These are phyloP conservation scores for Calidris pygmaea DNA, from an alignment of 2,113 vertebrate species.

Conservation along the genomic window DNA sequence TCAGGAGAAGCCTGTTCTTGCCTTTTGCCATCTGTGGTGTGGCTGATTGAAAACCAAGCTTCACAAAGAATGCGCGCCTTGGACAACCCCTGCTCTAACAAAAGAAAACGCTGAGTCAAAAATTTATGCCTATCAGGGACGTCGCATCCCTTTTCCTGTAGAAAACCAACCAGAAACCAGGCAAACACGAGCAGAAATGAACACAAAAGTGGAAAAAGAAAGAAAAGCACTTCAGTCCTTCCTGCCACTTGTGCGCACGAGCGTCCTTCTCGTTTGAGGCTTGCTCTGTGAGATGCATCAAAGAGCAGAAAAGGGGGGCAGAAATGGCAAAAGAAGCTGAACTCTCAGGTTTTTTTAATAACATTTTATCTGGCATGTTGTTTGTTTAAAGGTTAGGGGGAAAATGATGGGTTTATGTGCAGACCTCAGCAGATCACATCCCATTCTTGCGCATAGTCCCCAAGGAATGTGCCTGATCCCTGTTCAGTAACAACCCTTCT, in stretches of 20 bases:
- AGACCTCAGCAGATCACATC: neutral
- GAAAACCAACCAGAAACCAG: neutral
- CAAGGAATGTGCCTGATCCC: neutral
- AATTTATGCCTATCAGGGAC: neutral
- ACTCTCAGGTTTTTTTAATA: neutral
- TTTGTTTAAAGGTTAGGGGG: neutral
- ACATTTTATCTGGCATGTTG: neutral
- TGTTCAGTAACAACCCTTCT: neutral
- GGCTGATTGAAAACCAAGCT: neutral
- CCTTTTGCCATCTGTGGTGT: neutral
- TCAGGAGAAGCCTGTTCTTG: neutral
- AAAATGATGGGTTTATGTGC: neutral
- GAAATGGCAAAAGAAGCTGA: neutral
- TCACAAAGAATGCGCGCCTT: neutral
- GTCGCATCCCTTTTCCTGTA: neutral
- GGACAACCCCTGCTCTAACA: neutral
- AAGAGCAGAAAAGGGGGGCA: neutral
- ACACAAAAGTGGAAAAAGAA: neutral
- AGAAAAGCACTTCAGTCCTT: neutral
- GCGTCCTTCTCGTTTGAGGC: neutral
- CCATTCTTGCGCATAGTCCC: neutral
- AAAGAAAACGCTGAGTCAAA: neutral
- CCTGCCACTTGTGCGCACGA: neutral
- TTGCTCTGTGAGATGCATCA: neutral
- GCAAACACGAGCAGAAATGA: neutral